Conservation (phyloP, 2,888 invertebrate genomes). For the Rapana venosa region DNA sequence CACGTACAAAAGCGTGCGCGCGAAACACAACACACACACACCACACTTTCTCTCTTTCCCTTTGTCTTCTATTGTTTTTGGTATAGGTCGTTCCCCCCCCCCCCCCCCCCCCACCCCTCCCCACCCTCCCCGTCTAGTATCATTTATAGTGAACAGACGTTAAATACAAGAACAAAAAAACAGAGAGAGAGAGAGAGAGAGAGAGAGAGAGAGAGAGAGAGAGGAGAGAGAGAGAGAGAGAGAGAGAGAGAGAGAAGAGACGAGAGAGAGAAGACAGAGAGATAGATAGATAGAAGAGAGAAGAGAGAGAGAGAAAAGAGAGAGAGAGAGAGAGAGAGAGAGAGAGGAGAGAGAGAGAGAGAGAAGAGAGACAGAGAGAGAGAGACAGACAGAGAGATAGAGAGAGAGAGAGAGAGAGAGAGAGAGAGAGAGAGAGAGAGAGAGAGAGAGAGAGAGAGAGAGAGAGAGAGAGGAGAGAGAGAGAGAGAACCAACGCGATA, state of each 20-base stretch:
- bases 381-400: not conserved
- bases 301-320: not conserved
- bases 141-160: too few species aligned
- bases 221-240: not conserved
- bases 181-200: not conserved
- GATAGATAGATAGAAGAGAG: not conserved
- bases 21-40: too few species aligned
- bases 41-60: too few species aligned
- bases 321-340: constrained; percentile 1
- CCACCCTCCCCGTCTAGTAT: too few species aligned
- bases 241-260: not conserved
- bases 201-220: not conserved
- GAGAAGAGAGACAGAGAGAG: not conserved
- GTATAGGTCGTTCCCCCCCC: too few species aligned
- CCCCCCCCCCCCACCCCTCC: too few species aligned
- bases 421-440: not conserved
- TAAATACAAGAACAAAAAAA: too few species aligned
- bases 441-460: not conserved
- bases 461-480: not conserved
- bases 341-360: not conserved
- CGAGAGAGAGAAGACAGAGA: constrained; percentile 14
- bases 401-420: not conserved
- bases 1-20: not conserved
- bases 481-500: too few species aligned
- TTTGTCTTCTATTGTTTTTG: too few species aligned